Conservation (phyloP, 2,113 vertebrate species). For the cattle (Bos taurus) region DNA sequence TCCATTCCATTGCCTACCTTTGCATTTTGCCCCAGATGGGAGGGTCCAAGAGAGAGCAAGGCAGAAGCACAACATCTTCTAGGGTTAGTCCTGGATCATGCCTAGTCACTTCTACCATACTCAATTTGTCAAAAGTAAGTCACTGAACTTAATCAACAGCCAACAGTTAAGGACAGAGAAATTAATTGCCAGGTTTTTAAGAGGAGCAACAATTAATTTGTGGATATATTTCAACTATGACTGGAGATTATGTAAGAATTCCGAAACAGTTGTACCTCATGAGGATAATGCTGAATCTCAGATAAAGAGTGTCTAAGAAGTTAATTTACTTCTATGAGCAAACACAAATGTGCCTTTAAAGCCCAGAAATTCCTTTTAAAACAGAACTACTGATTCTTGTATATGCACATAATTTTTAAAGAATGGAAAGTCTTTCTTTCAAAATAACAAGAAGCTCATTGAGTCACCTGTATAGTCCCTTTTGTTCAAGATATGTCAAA, state of each 20-base stretch:
- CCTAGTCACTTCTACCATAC: background rate
- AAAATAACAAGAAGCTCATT: slow-evolving; percentile 69
- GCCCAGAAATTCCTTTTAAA: background rate
- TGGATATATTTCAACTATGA: background rate
- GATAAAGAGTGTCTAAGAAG: background rate
- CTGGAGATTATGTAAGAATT: background rate
- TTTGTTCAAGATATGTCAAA: background rate
- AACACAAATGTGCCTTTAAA: background rate
- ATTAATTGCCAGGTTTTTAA: background rate
- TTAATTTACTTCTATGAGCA: background rate
- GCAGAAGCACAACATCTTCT: background rate
- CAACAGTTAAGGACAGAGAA: background rate
- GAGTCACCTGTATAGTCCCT: background rate
- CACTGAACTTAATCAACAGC: background rate
- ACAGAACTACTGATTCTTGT: background rate
- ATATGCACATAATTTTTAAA: slow-evolving; percentile 21
- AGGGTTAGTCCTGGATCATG: background rate
- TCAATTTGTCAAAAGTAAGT: background rate
- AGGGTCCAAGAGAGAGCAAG: background rate
- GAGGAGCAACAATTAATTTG: background rate
- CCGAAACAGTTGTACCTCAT: background rate
- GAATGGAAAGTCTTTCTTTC: slow-evolving; percentile 56
- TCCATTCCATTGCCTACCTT: background rate
- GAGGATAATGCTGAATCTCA: background rate
- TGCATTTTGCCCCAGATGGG: background rate